These are phyloP conservation scores for Rhynchonema sp. DNA, from an alignment of 2,888 invertebrate genomes.

Conservation along the genomic window DNA sequence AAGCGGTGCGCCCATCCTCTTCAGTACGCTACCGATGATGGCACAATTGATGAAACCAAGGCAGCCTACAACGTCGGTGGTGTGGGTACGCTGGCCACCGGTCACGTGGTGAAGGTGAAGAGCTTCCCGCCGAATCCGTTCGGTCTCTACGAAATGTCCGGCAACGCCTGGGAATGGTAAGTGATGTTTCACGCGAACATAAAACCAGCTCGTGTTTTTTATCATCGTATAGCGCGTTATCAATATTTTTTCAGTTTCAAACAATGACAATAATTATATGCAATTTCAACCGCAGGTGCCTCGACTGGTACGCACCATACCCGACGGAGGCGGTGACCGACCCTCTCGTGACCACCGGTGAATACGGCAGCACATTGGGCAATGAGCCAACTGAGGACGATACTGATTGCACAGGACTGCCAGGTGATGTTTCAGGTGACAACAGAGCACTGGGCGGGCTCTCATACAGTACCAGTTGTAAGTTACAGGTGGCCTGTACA, in stretches of 20 bases:
- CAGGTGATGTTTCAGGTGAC: too few species aligned
- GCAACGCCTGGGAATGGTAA: neutral
- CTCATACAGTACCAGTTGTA: neutral
- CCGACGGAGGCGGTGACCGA: neutral
- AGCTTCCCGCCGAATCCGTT: neutral
- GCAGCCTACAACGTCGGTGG: neutral
- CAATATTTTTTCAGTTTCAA: too few species aligned
- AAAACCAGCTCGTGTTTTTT: too few species aligned
- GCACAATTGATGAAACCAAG: neutral
- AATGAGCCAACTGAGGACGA: neutral
- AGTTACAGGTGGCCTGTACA: neutral
- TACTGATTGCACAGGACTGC: neutral
- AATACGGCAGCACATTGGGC: neutral
- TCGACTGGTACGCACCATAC: neutral
- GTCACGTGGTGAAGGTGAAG: neutral
- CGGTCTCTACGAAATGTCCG: neutral
- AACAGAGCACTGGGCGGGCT: neutral
- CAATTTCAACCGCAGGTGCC: neutral
- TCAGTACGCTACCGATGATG: neutral
- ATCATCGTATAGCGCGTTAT: too few species aligned
- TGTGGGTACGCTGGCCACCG: neutral
- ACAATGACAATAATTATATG: too few species aligned
- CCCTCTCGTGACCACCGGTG: neutral
- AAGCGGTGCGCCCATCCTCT: too few species aligned
- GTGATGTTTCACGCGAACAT: too few species aligned